Conservation (phyloP, 1,140 invertebrate species). For the Calephelis virginiensis region DNA sequence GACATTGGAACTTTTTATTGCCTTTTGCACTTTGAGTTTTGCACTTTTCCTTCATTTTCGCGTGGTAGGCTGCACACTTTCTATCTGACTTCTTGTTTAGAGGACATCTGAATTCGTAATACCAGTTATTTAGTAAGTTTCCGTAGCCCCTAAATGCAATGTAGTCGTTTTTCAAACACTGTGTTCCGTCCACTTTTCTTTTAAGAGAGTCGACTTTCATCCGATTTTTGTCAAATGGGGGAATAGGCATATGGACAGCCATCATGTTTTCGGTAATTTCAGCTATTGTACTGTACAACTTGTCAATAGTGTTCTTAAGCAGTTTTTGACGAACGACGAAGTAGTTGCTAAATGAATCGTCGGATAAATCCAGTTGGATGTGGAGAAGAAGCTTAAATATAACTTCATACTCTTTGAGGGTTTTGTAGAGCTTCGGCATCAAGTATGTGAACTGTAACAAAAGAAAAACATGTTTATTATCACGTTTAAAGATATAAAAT, state of each 20-base stretch:
- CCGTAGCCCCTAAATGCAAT: conserved; percentile 62
- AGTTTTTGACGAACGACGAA: conserved; percentile 48
- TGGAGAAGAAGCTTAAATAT: conserved; percentile 55
- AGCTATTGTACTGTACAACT: conserved; percentile 51
- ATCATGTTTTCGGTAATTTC: conserved; percentile 60
- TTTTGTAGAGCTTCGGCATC: conserved; percentile 63
- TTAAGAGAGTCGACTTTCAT: conserved; percentile 46
- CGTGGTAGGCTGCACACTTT: conserved; percentile 44
- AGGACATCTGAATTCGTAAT: conserved; percentile 57
- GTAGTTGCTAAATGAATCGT: conserved; percentile 54
- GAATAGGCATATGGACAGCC: conserved; percentile 44
- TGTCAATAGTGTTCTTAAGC: conserved; percentile 42
- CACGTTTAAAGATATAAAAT: background rate
- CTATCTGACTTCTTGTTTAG: conserved; percentile 49
- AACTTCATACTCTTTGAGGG: conserved; percentile 52
- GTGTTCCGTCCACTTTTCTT: conserved; percentile 52
- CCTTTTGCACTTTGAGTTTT: conserved; percentile 19
- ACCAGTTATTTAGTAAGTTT: conserved; percentile 66
- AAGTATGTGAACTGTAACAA: conserved; percentile 70
- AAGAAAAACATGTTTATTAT: conserved; percentile 40
- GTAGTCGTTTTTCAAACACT: conserved; percentile 60
- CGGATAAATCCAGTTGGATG: conserved; percentile 49
- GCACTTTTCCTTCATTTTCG: conserved; percentile 49
- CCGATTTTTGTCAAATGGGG: conserved; percentile 38
- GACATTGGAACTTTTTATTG: conserved; percentile 39